Evolutionary conservation across 30 jellyfish, hydroid and myxozoan genomes (phyloP).

Genomic region (Haliclystus octoradiatus): DNA sequence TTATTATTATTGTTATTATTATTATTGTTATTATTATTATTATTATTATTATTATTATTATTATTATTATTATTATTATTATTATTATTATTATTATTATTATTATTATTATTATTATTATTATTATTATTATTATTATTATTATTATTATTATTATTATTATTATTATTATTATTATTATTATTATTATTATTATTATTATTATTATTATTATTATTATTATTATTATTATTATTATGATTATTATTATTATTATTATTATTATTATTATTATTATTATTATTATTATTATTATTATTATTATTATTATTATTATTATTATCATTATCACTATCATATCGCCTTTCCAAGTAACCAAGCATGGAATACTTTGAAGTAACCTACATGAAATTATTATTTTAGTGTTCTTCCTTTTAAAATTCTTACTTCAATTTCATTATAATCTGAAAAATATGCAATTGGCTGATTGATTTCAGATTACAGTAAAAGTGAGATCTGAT

Average conservation of each 20-base stretch:
- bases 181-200: not conserved
- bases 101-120: not conserved
- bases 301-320: not conserved
- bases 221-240: no score
- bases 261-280: no score
- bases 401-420: no score
- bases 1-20: not conserved
- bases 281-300: no score
- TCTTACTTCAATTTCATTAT: no score
- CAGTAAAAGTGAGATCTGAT: no score
- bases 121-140: not conserved
- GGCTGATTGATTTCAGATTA: no score
- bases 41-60: not conserved
- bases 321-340: not conserved
- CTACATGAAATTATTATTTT: no score
- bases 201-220: not conserved
- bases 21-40: not conserved
- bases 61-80: not conserved
- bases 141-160: not conserved
- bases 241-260: no score
- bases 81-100: not conserved
- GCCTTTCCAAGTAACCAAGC: not conserved
- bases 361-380: not conserved
- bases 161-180: not conserved
- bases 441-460: no score